Evolutionary conservation across 1,140 invertebrate species (phyloP).

Genomic region (Lordiphosa mommai): DNA sequence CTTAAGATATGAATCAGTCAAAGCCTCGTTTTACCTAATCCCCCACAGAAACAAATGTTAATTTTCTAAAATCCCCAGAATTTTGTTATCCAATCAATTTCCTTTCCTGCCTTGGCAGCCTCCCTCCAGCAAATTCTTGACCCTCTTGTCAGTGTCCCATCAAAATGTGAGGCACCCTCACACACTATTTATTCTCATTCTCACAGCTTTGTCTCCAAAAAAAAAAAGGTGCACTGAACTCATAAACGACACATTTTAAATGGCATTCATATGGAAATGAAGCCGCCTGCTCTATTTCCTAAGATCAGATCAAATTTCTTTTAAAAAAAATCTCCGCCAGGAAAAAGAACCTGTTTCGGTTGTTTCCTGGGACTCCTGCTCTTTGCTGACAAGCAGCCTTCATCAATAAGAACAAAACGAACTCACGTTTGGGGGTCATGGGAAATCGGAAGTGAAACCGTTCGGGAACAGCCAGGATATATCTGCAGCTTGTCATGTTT

Average conservation of each 20-base stretch:
- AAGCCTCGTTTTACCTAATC: too few species aligned
- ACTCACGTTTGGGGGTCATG: constrained; percentile 46
- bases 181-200: constrained; percentile 14
- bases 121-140: not conserved
- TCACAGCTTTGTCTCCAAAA: not conserved
- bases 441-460: constrained; percentile 73
- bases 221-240: constrained; percentile 43
- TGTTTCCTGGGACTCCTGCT: constrained; percentile 9
- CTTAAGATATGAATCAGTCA: too few species aligned
- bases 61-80: not conserved
- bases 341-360: constrained; percentile 66
- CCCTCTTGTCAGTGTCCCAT: constrained; percentile 2
- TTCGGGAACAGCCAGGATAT: constrained; percentile 52
- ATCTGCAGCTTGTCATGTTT: constrained; percentile 44
- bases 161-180: constrained; percentile 18
- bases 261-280: constrained; percentile 57
- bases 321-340: constrained; percentile 41
- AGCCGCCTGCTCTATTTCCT: constrained; percentile 61
- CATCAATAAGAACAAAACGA: constrained; percentile 39
- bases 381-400: constrained; percentile 61
- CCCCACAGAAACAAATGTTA: too few species aligned
- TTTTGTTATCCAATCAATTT: not conserved
- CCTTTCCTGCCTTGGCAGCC: not conserved
- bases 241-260: constrained; percentile 40
- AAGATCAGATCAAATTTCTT: constrained; percentile 58